phyloP scores from a whole-genome alignment of 1,140 invertebrate species.

The Eubasilissa regina region DNA sequence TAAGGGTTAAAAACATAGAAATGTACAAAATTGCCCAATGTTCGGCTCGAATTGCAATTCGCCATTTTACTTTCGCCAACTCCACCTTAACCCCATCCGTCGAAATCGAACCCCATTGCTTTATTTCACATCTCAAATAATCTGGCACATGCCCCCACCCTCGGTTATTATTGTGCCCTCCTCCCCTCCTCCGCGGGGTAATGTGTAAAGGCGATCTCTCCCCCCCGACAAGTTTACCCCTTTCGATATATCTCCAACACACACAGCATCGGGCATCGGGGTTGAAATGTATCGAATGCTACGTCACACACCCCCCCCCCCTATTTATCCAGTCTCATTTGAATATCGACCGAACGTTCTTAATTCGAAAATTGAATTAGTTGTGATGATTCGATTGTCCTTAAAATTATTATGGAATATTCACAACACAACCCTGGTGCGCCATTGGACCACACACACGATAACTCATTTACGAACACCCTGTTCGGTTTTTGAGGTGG shows the following conservation, averaged over 20 bases:
- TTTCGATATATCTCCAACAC: constrained; percentile 41
- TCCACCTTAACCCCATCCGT: constrained; percentile 7
- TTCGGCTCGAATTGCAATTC: not conserved
- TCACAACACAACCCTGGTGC: not conserved
- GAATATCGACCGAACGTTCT: constrained; percentile 34
- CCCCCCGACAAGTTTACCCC: constrained; percentile 46
- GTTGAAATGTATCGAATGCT: constrained; percentile 40
- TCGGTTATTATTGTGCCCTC: constrained; percentile 50
- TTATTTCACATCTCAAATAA: constrained; percentile 51
- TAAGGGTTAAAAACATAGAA: no score
- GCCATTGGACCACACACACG: no score
- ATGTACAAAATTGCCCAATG: no score
- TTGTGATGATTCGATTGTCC: constrained; percentile 30
- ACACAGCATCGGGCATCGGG: constrained; percentile 1
- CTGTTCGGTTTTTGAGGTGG: no score
- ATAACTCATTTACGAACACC: no score
- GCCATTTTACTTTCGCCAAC: constrained; percentile 44
- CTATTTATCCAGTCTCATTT: constrained; percentile 13
- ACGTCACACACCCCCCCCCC: constrained; percentile 26
- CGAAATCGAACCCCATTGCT: constrained; percentile 51
- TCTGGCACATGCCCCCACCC: constrained; percentile 48
- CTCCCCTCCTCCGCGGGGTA: constrained; percentile 23
- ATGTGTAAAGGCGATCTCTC: constrained; percentile 43
- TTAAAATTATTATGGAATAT: constrained; percentile 16
- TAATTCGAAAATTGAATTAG: constrained; percentile 35